A percentile compares a stretch with the other conserved stretches of the same genome.
These are phyloP conservation scores for Drosophila pseudotalamancana DNA, from an alignment of 2,888 invertebrate genomes.

Conservation along the genomic window DNA sequence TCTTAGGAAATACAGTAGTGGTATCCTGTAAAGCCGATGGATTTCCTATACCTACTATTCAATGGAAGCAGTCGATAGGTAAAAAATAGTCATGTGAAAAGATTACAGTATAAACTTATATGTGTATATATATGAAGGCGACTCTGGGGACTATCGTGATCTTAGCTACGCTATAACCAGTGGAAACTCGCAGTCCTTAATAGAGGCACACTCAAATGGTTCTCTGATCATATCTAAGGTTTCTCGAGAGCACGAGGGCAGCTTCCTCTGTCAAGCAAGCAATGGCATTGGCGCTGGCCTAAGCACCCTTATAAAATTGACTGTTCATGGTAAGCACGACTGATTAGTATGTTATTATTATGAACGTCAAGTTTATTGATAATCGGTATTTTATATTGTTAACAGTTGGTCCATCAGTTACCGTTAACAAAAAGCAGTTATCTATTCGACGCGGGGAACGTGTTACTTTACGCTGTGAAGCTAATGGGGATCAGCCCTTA, in stretches of 20 bases:
- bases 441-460: conserved; percentile 85
- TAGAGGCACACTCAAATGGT: conserved; percentile 84
- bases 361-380: neutral
- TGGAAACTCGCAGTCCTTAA: conserved; percentile 77
- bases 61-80: conserved; percentile 86
- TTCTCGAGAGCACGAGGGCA: conserved; percentile 86
- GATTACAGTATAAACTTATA: neutral
- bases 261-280: conserved; percentile 87
- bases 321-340: conserved; percentile 86
- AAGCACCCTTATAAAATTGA: conserved; percentile 87
- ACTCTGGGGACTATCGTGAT: conserved; percentile 86
- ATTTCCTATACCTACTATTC: conserved; percentile 88
- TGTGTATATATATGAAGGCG: conserved; percentile 48
- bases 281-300: conserved; percentile 87
- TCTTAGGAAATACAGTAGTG: conserved; percentile 88
- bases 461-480: conserved; percentile 85
- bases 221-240: conserved; percentile 86
- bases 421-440: conserved; percentile 84
- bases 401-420: conserved; percentile 85
- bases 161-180: conserved; percentile 84
- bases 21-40: conserved; percentile 91
- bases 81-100: conserved; percentile 50
- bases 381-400: neutral
- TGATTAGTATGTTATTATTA: neutral
- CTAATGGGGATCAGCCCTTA: conserved; percentile 86